Evolutionary conservation across 2,888 invertebrate species (phyloP).

Genomic region (Pristionchus mayeri): DNA sequence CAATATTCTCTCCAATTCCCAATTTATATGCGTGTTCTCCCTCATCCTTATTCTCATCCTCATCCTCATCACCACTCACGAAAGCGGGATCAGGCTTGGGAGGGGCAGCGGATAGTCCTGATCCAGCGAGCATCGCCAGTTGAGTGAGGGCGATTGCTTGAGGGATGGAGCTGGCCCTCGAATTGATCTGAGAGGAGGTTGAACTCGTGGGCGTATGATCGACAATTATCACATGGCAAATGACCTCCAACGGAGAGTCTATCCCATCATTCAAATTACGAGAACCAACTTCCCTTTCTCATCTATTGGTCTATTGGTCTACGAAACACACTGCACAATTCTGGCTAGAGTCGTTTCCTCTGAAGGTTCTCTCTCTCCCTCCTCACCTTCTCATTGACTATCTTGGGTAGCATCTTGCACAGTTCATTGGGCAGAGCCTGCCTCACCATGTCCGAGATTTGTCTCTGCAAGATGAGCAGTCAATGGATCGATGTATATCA

Average conservation of each 20-base stretch:
- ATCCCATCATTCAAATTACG: neutral
- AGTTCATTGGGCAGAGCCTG: conserved; percentile 70
- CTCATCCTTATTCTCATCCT: too few species aligned
- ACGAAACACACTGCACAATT: neutral
- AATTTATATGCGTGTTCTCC: too few species aligned
- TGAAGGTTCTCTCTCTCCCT: neutral
- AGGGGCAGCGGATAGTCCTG: conserved; percentile 57
- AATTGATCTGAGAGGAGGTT: conserved; percentile 3
- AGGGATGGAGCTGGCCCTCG: conserved; percentile 57
- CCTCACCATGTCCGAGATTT: conserved; percentile 63
- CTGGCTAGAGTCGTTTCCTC: neutral
- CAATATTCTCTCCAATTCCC: neutral
- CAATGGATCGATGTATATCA: neutral
- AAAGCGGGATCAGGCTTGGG: conserved; percentile 33
- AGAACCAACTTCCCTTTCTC: neutral
- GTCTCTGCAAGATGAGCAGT: conserved; percentile 53
- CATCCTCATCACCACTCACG: neutral
- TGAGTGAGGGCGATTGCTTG: conserved; percentile 68
- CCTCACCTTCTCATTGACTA: conserved; percentile 66
- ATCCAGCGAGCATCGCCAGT: conserved; percentile 67
- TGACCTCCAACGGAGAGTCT: neutral
- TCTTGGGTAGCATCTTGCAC: conserved; percentile 68
- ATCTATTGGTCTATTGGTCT: neutral
- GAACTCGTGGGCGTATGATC: neutral
- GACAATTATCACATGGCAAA: neutral